Evolutionary conservation across 2,113 vertebrate species (phyloP).

Genomic region (Archocentrus centrarchus): DNA sequence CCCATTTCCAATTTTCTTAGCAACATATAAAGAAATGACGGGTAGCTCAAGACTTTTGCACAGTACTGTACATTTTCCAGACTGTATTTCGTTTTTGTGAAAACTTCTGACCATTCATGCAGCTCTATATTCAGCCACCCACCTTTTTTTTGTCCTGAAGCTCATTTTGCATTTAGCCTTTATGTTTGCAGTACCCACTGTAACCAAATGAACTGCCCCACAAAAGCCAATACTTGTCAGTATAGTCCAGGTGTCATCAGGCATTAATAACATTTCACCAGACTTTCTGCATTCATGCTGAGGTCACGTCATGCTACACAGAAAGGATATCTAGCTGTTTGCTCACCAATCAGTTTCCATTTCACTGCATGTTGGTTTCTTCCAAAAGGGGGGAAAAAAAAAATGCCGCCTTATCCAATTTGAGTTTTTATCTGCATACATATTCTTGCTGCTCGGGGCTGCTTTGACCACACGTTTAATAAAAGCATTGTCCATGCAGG

Average conservation of each 20-base stretch:
- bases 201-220: background rate
- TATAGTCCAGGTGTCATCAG: background rate
- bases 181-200: background rate
- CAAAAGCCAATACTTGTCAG: background rate
- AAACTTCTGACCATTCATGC: background rate
- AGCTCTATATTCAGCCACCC: background rate
- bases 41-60: background rate
- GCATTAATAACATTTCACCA: background rate
- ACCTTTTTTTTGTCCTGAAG: background rate
- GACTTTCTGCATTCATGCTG: slow-evolving; percentile 14
- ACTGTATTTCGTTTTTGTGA: too few species aligned
- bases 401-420: background rate
- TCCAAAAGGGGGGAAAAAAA: background rate
- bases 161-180: background rate
- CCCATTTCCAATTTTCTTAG: background rate
- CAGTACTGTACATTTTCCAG: background rate
- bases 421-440: background rate
- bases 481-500: slow-evolving; percentile 10
- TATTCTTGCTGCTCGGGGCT: background rate
- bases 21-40: background rate
- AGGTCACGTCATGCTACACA: slow-evolving; percentile 7
- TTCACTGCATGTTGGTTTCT: background rate
- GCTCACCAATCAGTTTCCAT: background rate
- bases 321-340: background rate
- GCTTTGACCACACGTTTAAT: slow-evolving; percentile 4